Percentiles rank a stretch among this genome's conserved stretches.
These are phyloP conservation scores for Phalloptychus januarius DNA, from an alignment of 2,797 vertebrate genomes.

Conservation along the genomic window DNA sequence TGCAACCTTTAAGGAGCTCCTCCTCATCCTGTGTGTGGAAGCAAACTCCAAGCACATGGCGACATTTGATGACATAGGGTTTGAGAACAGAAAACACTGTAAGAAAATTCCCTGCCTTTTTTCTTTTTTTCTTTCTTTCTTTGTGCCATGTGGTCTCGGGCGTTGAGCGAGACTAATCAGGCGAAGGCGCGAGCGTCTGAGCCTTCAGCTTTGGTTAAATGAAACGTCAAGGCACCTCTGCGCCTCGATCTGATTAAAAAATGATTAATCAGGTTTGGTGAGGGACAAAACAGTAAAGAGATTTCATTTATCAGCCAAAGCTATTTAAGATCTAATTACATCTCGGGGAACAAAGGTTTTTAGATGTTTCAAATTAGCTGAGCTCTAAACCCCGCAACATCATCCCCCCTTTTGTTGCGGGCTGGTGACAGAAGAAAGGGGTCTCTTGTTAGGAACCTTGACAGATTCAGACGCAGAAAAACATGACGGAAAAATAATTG, in stretches of 20 bases:
- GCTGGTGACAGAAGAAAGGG: conserved; percentile 36
- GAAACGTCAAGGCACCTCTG: conserved; percentile 73
- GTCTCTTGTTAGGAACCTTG: conserved; percentile 31
- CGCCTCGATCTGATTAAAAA: conserved; percentile 80
- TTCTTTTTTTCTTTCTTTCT: not conserved
- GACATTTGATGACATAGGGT: not conserved
- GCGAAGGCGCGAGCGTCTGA: conserved; percentile 41
- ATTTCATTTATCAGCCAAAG: conserved; percentile 76
- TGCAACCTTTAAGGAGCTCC: conserved; percentile 27
- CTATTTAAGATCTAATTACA: conserved; percentile 80
- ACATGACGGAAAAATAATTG: conserved; percentile 5
- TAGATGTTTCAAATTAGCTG: conserved; percentile 69
- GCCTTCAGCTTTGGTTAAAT: conserved; percentile 64
- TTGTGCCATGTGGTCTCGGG: conserved; percentile 22
- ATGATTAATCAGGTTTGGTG: conserved; percentile 80
- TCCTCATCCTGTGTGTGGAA: not conserved
- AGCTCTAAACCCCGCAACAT: conserved; percentile 41
- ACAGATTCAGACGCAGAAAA: conserved; percentile 18
- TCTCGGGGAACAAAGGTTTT: conserved; percentile 75
- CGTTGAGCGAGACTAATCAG: conserved; percentile 25
- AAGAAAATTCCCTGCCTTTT: conserved; percentile 10
- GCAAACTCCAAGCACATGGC: conserved; percentile 1
- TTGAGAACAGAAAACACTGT: conserved; percentile 5
- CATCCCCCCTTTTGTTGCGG: conserved; percentile 49
- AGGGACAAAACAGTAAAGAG: conserved; percentile 70